A percentile compares a stretch with the other conserved stretches of the same genome.
These are phyloP conservation scores for Prosapia bicincta DNA, from an alignment of 2,888 invertebrate species.

Conservation along the genomic window DNA sequence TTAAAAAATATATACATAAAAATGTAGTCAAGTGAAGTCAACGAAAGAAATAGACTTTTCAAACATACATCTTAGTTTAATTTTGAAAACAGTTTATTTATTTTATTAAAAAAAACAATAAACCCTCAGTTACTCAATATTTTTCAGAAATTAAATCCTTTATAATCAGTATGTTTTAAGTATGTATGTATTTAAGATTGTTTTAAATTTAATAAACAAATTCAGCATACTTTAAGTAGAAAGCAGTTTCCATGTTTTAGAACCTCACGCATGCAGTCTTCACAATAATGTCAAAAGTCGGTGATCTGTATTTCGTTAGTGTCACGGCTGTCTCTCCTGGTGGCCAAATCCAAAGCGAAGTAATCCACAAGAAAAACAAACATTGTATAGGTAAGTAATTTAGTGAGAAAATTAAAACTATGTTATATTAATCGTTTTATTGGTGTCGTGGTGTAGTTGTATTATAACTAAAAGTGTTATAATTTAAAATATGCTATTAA, in stretches of 20 bases:
- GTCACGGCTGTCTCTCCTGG: not conserved
- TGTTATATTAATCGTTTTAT: too few species aligned
- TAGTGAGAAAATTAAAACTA: too few species aligned
- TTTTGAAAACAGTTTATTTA: not conserved
- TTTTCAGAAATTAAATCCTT: not conserved
- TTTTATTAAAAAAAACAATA: not conserved
- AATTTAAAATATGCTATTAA: too few species aligned
- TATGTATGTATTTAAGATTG: not conserved
- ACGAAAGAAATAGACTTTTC: too few species aligned
- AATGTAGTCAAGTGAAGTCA: too few species aligned
- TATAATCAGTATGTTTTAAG: not conserved
- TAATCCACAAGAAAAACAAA: not conserved
- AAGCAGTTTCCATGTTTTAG: not conserved
- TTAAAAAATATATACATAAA: too few species aligned
- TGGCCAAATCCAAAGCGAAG: not conserved
- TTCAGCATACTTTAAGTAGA: not conserved
- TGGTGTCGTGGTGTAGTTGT: too few species aligned
- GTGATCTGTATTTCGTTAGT: not conserved
- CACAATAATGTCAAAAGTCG: not conserved
- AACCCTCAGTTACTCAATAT: not conserved
- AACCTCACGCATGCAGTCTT: not conserved
- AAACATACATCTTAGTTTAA: too few species aligned
- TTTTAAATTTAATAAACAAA: not conserved
- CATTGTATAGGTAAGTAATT: not conserved
- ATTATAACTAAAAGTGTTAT: too few species aligned